phyloP scores from a whole-genome alignment of 2,888 invertebrate genomes.

The Cenopis cana region DNA sequence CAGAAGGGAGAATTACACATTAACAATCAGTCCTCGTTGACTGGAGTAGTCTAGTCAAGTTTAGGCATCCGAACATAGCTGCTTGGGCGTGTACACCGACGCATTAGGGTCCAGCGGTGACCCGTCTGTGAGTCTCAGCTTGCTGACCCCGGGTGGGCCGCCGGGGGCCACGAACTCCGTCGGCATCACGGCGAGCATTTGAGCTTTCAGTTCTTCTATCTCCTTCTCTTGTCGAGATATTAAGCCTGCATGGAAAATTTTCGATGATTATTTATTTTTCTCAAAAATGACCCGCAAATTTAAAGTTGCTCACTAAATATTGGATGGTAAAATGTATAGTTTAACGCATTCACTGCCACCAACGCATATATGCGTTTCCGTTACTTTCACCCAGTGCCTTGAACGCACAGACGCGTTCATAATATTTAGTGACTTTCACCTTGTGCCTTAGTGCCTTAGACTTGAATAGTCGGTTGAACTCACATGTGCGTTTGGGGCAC shows the following conservation, averaged over 20 bases:
- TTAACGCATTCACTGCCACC: no score
- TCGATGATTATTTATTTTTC: background rate
- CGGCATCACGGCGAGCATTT: constrained; percentile 97
- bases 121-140: constrained; percentile 65
- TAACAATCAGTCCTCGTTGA: background rate
- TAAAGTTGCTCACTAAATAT: no score
- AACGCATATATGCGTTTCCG: no score
- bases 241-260: constrained; percentile 85
- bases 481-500: no score
- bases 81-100: constrained; percentile 95
- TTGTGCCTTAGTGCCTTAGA: no score
- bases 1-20: background rate
- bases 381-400: no score
- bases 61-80: constrained; percentile 75
- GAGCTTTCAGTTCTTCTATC: constrained; percentile 96
- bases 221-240: constrained; percentile 95
- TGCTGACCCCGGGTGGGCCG: constrained; percentile 55
- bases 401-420: no score
- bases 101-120: constrained; percentile 94
- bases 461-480: no score
- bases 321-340: no score
- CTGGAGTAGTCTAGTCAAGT: constrained; percentile 3
- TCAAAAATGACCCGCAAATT: no score
- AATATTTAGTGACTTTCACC: no score
- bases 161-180: constrained; percentile 78